Evolutionary conservation across 2,888 invertebrate species (phyloP), one percentile per base, ranked within the genome.

Genomic region (Entomobrya proxima): DNA sequence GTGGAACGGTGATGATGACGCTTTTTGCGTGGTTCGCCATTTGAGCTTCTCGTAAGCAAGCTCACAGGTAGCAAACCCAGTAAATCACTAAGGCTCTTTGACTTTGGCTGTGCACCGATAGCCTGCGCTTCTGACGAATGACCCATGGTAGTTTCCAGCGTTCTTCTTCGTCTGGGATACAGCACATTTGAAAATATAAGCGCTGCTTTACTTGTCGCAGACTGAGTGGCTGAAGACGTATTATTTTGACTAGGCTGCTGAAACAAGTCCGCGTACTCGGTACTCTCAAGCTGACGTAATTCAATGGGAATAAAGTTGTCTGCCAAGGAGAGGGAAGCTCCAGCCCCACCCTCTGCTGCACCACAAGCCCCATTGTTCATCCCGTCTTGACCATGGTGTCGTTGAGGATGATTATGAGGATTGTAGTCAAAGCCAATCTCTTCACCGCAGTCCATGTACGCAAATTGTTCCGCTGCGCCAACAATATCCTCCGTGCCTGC

Each of bases 81-180:
- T 86, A 97, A 96, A 91, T 96, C 96, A 82, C 96, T 96, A 89
- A 97, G 93, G 91, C 96, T 96, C 91, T 96, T 94, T 4, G 96
- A 97, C 91, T 97, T 97, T 75, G 96, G 93, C 69, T 90, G 90
- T n/a, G 85, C 88, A 11, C 77, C 86, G 30, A 89, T 88, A 5
- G 79, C 55, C 18, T 79, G 81, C 2, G 78, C 61, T 44, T 64
- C 76, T 7, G 85, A 24, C 30, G 18, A 61, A 35, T 72, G 50
- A 2, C 81, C 81, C 77, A 82, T 72, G 32, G 89, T 85, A 2
- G 89, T 90, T 37, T 90, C 90, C 44, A 90, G 64, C 0, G 90
- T 90, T 69, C 90, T 76, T 30, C 90, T 50, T 24, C 89, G 40
- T 52, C 89, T 47, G 0, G 89, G 90, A 50, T 90, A 89, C 0